Evolutionary conservation across 2,888 invertebrate genomes (phyloP), one percentile per base, ranked within the genome.

Genomic region (Strigamia maritima): DNA sequence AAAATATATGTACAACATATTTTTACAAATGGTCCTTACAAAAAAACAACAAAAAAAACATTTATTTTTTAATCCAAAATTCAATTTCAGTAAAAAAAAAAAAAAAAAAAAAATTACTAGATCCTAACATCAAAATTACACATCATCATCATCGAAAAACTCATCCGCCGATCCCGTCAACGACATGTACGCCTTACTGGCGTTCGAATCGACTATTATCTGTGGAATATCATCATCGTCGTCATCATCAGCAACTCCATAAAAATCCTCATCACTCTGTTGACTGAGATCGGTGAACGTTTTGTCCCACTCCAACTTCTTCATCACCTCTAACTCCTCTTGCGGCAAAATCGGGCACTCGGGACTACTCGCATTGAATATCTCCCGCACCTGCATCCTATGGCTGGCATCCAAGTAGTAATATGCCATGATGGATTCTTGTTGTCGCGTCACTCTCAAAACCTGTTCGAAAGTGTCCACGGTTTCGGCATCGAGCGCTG

Each of bases 351-450:
- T 26, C 12, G 65, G 65, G 24, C 76, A 40, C 82, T 93, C 92
- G 77, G 91, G 90, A 83, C 93, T 92, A 0, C 93, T 92, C 84
- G 94, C 92, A 86, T 95, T 94, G 85, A 93, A 94, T 83, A 95
- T 94, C 88, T 95, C 94, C 0, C 94, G 94, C 83, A 95, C 92
- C 87, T 93, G 93, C 83, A 85, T 92, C 89, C 93, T 92, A 86
- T 94, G 93, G 83, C 94, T 91, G 83, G 92, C 92, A 85, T 95
- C 95, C 85, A 93, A 90, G 86, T 95, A 97, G 87, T 96, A 95
- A 87, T 94, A 96, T 0, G 95, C 93, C 89, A 96, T 93, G 10
- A 94, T 88, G 0, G 95, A 93, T 83, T 97, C 96, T 84, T 95
- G 94, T 83, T 94, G 92, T 74, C 92, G 89, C 78, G 95, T 94